Conservation (phyloP, 2,113 vertebrate species). For the Budorcas taxicolor region DNA sequence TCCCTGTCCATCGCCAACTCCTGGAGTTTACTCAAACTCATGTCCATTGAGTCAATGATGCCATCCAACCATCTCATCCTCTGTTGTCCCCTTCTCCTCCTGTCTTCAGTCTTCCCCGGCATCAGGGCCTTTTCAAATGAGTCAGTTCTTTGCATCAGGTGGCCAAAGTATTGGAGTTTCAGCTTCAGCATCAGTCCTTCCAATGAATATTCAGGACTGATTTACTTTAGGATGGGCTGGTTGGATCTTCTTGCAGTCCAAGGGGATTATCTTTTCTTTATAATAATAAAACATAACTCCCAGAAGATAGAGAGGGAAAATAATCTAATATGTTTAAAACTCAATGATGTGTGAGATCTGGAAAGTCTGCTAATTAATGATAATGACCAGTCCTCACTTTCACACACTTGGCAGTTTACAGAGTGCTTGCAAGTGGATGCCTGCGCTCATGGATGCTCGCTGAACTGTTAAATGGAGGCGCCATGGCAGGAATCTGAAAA, state of each 20-base stretch:
- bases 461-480: background rate
- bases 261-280: background rate
- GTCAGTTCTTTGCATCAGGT: background rate
- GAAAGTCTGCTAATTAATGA: background rate
- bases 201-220: background rate
- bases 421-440: accelerated
- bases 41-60: background rate
- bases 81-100: background rate
- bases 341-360: background rate
- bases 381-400: background rate
- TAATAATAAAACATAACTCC: background rate
- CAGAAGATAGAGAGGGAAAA: background rate
- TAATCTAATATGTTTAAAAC: background rate
- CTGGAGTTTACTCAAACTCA: background rate
- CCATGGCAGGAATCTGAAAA: background rate
- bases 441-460: background rate
- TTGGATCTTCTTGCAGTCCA: background rate
- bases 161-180: background rate
- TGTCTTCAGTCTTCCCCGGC: background rate
- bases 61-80: background rate
- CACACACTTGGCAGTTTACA: background rate
- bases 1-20: background rate
- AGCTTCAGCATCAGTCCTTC: background rate
- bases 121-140: background rate
- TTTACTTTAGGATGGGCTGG: background rate